Evolutionary conservation across 2,888 invertebrate genomes (phyloP), one percentile per base, ranked within the genome.

Genomic region (Agrotis clavis): DNA sequence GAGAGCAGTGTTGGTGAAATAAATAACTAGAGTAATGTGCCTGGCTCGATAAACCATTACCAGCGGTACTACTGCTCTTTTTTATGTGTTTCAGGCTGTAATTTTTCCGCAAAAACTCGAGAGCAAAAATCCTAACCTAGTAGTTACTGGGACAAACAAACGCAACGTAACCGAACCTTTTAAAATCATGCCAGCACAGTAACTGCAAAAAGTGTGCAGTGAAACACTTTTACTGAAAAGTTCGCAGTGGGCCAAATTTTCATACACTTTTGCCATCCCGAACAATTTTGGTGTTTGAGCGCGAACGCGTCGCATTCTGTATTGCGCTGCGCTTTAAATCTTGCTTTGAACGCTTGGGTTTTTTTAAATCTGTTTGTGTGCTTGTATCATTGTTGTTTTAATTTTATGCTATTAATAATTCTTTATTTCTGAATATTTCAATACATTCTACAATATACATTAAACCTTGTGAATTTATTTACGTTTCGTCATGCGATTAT

Each of bases 321-420:
- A 62, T 57, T 81, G 77, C 77, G 41, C 66, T 81, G 77, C 77
- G 47, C 66, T 81, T 79, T 45, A 64, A 66, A 79, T 57, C 54
- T 67, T 19, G 35, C 67, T 71, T 68, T 63, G 47, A 51, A 71
- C 59, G 19, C 53, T 21, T 6, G 45, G 11, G 50, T 45, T 71
- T 57, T 45, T 71, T 57, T 16, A 54, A 14, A 41, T 54, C 51
- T 19, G 48, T 69, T 74, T 71, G 45, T 50, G 14, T 66, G 54
- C 56, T 70, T 61, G 54, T 74, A 61, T 63, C 16, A 48, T 48
- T 61, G 25, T 57, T 35, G 56, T 48, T 71, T 41, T 21, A 14
- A 41, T 41, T 45, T 13, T 4, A 35, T 35, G 35, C 35, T 7
- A 7, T 35, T 35, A 7, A n/a, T n/a, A n/a, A n/a, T n/a, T n/a